Percentiles rank a stretch among this genome's conserved stretches.
phyloP scores from a whole-genome alignment of 2,113 vertebrate genomes.

The Felis chaus region DNA sequence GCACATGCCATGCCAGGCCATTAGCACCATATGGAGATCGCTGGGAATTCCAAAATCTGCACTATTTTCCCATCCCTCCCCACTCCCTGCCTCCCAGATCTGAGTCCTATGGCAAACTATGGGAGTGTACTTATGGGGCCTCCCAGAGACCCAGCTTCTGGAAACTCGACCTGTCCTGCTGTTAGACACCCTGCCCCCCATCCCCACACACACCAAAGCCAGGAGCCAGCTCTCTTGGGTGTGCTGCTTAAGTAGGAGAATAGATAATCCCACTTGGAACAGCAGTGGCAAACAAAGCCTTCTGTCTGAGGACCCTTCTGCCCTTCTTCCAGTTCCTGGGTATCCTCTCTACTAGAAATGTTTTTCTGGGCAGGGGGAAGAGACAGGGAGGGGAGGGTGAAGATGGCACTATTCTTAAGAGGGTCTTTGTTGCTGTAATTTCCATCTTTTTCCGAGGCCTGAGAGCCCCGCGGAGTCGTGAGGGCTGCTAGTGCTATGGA shows the following conservation, averaged over 20 bases:
- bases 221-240: background rate
- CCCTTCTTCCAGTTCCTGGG: background rate
- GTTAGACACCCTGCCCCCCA: background rate
- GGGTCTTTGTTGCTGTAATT: constrained; percentile 33
- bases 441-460: background rate
- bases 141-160: background rate
- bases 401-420: background rate
- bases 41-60: background rate
- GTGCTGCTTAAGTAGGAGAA: background rate
- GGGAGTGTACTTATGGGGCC: background rate
- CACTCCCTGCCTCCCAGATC: background rate
- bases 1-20: background rate
- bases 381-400: background rate
- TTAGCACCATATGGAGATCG: background rate
- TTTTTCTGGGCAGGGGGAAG: background rate
- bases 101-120: background rate
- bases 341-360: background rate
- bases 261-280: background rate
- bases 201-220: no score
- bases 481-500: background rate
- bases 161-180: background rate
- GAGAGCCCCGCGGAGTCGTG: background rate
- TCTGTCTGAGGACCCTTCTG: background rate
- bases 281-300: background rate
- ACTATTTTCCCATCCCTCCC: background rate